Evolutionary conservation across 2,113 vertebrate species (phyloP).

Genomic region (Sprattus sprattus): DNA sequence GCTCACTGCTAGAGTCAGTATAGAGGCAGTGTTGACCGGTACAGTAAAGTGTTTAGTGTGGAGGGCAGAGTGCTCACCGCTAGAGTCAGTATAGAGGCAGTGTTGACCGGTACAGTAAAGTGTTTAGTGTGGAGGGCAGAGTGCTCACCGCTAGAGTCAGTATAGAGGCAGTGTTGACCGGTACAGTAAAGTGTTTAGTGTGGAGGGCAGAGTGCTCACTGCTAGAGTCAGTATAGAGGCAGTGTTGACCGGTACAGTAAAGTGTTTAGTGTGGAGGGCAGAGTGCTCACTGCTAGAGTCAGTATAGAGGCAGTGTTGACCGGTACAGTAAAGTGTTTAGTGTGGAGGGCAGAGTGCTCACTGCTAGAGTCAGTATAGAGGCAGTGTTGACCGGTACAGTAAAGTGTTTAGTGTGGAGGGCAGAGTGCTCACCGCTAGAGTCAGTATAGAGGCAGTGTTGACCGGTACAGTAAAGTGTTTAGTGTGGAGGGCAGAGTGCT

Average conservation of each 20-base stretch:
- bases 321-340: conserved; percentile 8
- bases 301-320: background rate
- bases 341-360: background rate
- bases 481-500: background rate
- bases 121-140: background rate
- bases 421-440: no score
- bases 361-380: background rate
- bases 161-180: conserved; percentile 1
- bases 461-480: conserved; percentile 20
- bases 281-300: background rate
- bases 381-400: conserved; percentile 19
- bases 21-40: conserved; percentile 10
- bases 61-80: background rate
- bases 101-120: conserved; percentile 20
- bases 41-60: background rate
- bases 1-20: background rate
- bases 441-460: background rate
- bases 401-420: background rate
- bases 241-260: conserved; percentile 20
- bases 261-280: background rate
- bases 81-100: background rate
- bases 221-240: background rate
- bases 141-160: background rate
- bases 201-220: background rate
- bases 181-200: background rate